Base-by-base conservation (phyloP, 2,888 invertebrate species). In the Eucera pruinosa region DNA sequence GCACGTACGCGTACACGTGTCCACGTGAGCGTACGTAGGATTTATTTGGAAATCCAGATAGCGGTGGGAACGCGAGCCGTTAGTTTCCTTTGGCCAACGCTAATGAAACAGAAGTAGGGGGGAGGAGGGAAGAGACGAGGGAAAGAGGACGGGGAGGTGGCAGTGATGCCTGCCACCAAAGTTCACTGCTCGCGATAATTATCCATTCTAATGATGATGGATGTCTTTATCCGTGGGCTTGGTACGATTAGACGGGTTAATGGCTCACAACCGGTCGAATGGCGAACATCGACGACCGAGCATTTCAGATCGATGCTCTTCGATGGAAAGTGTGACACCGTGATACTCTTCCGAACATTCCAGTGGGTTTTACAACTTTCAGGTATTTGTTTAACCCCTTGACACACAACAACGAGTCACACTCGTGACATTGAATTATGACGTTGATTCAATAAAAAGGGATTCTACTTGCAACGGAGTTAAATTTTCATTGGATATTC, bases 21-120 rank as follows among this genome's bases (percentile, higher is more conserved):
- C 80, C 82, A 61, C 76, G 71, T 75, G 73, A 74, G 78, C 48
- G 58, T 43, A 45, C 41, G 62, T 57, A 64, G 67, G 72, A 74
- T 84, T 88, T 87, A 85, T 85, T 88, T 77, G 83, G 80, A 87
- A 86, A 86, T 83, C 85, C 83, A 65, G 82, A 84, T 80, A 78
- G 45, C 81, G 81, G 78, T 83, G 80, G 83, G 81, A 84, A 83
- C 67, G 65, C 80, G 77, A 73, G 80, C 88, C 88, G 88, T 88
- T 89, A 89, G 82, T 81, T 86, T 84, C 87, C 85, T 84, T 75
- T 67, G 79, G 71, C 48, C 36, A 39, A 13, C 62, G 70, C 72
- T 82, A 85, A 86, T 82, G 86, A 84, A 84, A 74, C 41, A 20
- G 55, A 36, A 20, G 18, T 0, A 13, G 7, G n/a, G 27, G 18